These are phyloP conservation scores for Laterallus jamaicensis DNA, from an alignment of 2,113 vertebrate genomes.

Conservation along the genomic window DNA sequence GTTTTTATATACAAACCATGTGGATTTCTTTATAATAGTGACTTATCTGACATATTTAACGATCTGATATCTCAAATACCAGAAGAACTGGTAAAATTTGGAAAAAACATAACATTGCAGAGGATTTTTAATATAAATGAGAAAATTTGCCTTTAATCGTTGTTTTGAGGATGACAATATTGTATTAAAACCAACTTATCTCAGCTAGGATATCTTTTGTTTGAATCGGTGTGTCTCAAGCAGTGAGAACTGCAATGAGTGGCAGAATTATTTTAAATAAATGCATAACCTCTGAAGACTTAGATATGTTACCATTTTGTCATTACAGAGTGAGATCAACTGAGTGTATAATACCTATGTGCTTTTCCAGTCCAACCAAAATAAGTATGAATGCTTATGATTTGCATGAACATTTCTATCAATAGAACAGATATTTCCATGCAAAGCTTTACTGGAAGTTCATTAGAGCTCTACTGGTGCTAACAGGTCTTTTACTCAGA, in stretches of 20 bases:
- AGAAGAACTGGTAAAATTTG: neutral
- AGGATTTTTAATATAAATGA: neutral
- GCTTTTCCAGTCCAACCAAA: neutral
- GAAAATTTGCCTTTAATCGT: neutral
- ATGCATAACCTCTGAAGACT: neutral
- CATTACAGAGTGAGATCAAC: neutral
- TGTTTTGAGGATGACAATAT: neutral
- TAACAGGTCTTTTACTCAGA: neutral
- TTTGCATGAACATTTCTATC: neutral
- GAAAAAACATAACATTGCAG: neutral
- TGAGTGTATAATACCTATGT: neutral
- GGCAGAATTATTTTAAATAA: neutral
- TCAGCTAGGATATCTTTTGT: neutral
- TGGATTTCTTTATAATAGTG: neutral
- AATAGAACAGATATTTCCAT: neutral
- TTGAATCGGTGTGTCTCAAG: neutral
- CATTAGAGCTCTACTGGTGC: neutral
- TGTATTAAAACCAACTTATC: neutral
- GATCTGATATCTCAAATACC: neutral
- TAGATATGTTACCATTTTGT: neutral
- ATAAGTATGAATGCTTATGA: neutral
- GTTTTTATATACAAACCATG: neutral
- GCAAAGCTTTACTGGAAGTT: neutral
- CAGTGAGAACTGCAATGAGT: neutral
- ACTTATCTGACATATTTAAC: neutral